These are phyloP conservation scores for Cylas formicarius DNA, from an alignment of 1,140 invertebrate species.

Conservation along the genomic window DNA sequence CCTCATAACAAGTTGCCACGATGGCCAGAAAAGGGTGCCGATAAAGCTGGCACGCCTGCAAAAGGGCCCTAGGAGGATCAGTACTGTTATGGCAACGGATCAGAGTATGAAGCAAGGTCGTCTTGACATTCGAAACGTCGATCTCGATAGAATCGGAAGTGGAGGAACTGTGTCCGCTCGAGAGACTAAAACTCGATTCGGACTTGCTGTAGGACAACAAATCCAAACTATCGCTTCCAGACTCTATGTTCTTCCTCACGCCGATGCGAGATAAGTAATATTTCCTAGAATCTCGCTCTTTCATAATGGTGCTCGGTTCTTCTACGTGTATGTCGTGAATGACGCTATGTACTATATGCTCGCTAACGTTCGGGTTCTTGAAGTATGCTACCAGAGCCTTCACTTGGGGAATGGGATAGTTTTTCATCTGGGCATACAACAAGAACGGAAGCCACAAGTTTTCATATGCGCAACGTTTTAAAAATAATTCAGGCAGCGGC, in stretches of 20 bases:
- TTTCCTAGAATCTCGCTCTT: slow-evolving; percentile 35
- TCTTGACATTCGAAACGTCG: slow-evolving; percentile 38
- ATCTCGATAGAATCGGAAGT: slow-evolving; percentile 34
- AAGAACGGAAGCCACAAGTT: slow-evolving; percentile 59
- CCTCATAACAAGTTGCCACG: slow-evolving; percentile 61
- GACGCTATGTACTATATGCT: slow-evolving; percentile 50
- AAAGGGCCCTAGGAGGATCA: slow-evolving; percentile 55
- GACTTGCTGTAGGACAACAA: slow-evolving; percentile 6
- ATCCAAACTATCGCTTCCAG: slow-evolving; percentile 7
- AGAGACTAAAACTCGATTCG: slow-evolving; percentile 36
- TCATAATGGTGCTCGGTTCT: slow-evolving; percentile 35
- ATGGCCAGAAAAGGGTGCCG: slow-evolving; percentile 53
- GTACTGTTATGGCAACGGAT: slow-evolving; percentile 58
- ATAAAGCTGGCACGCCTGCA: slow-evolving; percentile 49
- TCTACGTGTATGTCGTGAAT: slow-evolving; percentile 41
- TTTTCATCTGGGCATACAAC: slow-evolving; percentile 54
- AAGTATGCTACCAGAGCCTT: slow-evolving; percentile 46
- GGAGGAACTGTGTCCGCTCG: slow-evolving; percentile 33
- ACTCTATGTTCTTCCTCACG: slow-evolving; percentile 29
- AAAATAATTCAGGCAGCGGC: slow-evolving; percentile 47
- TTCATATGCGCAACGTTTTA: slow-evolving; percentile 47
- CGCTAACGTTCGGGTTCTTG: slow-evolving; percentile 45
- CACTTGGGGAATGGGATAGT: slow-evolving; percentile 54
- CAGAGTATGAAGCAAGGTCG: slow-evolving; percentile 55
- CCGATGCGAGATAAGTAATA: slow-evolving; percentile 36